Conservation (phyloP, 2,797 vertebrate genomes). For the Leptatherina wallacei region DNA sequence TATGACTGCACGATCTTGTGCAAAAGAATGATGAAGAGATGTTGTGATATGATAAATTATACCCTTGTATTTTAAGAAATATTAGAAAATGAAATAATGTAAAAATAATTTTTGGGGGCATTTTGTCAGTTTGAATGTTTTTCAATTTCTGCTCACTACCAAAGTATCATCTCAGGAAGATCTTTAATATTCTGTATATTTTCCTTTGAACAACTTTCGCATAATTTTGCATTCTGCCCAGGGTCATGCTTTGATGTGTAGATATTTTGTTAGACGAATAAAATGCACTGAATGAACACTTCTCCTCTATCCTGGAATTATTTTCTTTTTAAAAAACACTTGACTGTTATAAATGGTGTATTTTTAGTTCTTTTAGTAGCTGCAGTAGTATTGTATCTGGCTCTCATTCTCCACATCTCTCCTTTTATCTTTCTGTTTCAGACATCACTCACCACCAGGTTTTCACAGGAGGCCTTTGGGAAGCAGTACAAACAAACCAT, state of each 20-base stretch:
- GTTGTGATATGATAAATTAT: conserved; percentile 41
- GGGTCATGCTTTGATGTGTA: conserved; percentile 3
- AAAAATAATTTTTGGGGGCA: conserved; percentile 40
- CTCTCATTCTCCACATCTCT: conserved; percentile 48
- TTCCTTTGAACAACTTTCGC: conserved; percentile 52
- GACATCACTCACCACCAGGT: conserved; percentile 97
- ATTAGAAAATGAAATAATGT: conserved; percentile 39
- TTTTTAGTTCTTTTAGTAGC: conserved; percentile 33
- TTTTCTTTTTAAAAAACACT: conserved; percentile 30
- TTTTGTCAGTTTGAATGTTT: conserved; percentile 33
- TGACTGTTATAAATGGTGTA: conserved; percentile 19
- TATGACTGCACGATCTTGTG: conserved; percentile 10
- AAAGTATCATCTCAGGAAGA: conserved; percentile 49
- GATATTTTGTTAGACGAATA: conserved; percentile 23
- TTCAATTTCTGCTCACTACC: conserved; percentile 20
- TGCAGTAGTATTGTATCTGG: conserved; percentile 15
- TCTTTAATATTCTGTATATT: conserved; percentile 54
- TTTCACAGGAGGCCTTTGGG: conserved; percentile 98
- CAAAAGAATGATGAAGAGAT: conserved; percentile 20
- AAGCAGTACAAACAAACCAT: conserved; percentile 99
- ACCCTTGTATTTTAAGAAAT: conserved; percentile 35
- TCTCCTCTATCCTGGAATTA: conserved; percentile 8
- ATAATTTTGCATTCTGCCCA: conserved; percentile 42
- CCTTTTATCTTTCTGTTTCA: conserved; percentile 83
- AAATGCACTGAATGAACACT: conserved; percentile 8